Percentiles rank a stretch among this genome's conserved stretches.
Conservation (phyloP, 1,140 invertebrate species). For the Proctacanthus coquilletti region DNA sequence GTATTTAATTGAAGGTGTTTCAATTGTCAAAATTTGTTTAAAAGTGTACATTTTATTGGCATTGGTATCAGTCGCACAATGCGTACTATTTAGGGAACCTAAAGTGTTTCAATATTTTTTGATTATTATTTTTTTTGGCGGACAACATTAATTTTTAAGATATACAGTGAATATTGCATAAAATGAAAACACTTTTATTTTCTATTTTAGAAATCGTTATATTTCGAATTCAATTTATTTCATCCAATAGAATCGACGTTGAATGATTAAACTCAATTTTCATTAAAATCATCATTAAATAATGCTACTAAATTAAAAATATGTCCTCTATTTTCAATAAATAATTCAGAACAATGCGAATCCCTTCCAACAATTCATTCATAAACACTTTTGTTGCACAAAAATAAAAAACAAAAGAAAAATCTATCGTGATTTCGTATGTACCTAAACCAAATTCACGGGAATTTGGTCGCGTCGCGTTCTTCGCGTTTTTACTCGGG, state of each 20-base stretch:
- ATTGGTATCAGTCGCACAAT: no score
- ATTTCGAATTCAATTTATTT: no score
- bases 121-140: no score
- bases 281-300: neutral
- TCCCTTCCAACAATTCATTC: neutral
- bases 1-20: no score
- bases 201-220: no score
- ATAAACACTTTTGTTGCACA: neutral
- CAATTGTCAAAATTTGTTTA: no score
- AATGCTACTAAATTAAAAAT: neutral
- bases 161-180: no score
- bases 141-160: no score
- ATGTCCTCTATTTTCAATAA: neutral
- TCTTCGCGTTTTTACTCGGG: constrained; percentile 22
- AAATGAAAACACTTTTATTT: no score
- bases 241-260: neutral
- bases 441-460: constrained; percentile 32
- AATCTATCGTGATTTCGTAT: constrained; percentile 29
- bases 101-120: no score
- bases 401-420: constrained; percentile 2
- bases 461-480: constrained; percentile 28
- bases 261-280: neutral
- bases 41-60: no score
- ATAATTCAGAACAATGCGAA: neutral
- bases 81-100: no score